Conservation (phyloP, 2,113 vertebrate species). For the Anarrhichthys ocellatus region DNA sequence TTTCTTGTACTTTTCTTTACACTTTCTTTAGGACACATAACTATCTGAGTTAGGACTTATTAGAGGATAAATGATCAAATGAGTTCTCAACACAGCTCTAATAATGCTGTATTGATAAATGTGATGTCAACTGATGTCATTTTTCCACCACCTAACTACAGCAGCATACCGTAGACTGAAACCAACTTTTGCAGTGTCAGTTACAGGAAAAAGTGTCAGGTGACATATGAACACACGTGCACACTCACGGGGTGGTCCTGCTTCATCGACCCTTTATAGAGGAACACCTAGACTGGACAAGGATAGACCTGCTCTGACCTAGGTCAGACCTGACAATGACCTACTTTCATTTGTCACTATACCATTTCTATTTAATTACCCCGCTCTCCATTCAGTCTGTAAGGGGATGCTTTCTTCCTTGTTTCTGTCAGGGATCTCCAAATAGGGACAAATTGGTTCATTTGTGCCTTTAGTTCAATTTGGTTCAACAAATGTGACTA, state of each 20-base stretch:
- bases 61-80: no score
- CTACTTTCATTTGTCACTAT: constrained; percentile 9
- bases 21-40: no score
- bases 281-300: constrained; percentile 28
- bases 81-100: no score
- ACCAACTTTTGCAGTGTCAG: constrained; percentile 2
- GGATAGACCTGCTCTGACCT: neutral
- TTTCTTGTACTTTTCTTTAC: no score
- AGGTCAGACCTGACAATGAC: constrained; percentile 3
- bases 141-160: no score
- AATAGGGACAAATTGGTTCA: neutral
- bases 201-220: constrained; percentile 31
- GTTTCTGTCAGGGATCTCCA: neutral
- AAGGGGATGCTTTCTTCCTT: neutral
- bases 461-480: neutral
- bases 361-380: neutral
- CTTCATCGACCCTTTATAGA: constrained; percentile 17
- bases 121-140: no score
- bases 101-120: no score
- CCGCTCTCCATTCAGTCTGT: neutral
- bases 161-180: neutral
- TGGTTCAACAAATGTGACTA: neutral
- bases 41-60: no score
- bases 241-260: constrained; percentile 17
- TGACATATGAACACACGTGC: constrained; percentile 14